phyloP scores from a whole-genome alignment of 2,888 invertebrate species.

The Podabrus alpinus region DNA sequence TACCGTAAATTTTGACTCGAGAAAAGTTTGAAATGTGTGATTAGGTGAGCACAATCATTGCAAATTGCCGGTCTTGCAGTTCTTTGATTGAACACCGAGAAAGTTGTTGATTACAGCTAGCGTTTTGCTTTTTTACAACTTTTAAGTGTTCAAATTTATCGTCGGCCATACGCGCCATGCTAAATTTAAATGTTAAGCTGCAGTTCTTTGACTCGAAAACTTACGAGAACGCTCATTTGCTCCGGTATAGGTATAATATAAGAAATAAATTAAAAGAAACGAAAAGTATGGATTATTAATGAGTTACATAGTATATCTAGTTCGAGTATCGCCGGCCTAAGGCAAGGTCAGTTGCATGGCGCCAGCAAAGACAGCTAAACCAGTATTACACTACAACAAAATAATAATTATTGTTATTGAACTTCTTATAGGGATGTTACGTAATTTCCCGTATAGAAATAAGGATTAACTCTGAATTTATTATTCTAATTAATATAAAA shows the following conservation, averaged over 20 bases:
- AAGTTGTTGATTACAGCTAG: neutral
- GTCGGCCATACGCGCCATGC: neutral
- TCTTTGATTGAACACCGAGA: neutral
- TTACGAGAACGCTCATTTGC: neutral
- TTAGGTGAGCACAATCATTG: neutral
- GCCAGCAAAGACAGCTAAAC: constrained; percentile 30
- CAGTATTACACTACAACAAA: constrained; percentile 28
- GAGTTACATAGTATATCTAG: constrained; percentile 26
- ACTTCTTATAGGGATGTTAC: constrained; percentile 1
- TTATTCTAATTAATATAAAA: neutral
- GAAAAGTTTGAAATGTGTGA: neutral
- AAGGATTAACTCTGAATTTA: neutral
- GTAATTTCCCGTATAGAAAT: neutral
- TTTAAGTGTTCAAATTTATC: neutral
- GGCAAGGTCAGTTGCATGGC: constrained; percentile 35
- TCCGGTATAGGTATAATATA: constrained; percentile 13
- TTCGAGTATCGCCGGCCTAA: constrained; percentile 31
- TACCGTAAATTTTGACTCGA: neutral
- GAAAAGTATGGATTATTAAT: constrained; percentile 27
- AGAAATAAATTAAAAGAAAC: constrained; percentile 8
- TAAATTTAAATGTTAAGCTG: neutral
- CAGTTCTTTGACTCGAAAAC: neutral
- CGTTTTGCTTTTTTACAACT: neutral
- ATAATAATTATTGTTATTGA: constrained; percentile 13
- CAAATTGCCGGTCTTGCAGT: neutral